Evolutionary conservation across 2,113 vertebrate species (phyloP).

Genomic region (Amia ocellicauda): DNA sequence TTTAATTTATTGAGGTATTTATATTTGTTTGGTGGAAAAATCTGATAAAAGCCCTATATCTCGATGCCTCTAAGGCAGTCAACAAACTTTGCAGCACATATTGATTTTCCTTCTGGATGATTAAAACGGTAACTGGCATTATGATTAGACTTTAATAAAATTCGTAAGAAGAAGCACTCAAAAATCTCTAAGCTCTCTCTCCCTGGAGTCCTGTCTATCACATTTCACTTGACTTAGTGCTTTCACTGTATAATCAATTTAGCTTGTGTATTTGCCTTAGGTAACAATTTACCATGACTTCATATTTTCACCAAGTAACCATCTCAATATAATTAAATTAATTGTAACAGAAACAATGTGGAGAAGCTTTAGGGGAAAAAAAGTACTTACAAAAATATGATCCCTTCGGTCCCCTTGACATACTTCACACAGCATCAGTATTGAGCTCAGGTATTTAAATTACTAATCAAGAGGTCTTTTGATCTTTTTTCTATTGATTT

Average conservation of each 20-base stretch:
- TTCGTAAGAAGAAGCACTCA: slow-evolving; percentile 17
- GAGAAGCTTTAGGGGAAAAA: neutral
- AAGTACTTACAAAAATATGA: too few relatives aligned
- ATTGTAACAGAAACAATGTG: slow-evolving; percentile 8
- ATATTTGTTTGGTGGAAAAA: neutral
- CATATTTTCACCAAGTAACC: slow-evolving; percentile 23
- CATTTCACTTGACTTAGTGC: slow-evolving; percentile 22
- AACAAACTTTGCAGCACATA: neutral
- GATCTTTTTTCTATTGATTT: slow-evolving; percentile 33
- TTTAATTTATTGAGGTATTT: too few relatives aligned
- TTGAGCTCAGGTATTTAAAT: slow-evolving; percentile 8
- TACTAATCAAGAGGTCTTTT: slow-evolving; percentile 15
- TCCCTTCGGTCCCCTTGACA: neutral
- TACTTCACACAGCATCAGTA: slow-evolving; percentile 8
- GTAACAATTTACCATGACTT: slow-evolving; percentile 36
- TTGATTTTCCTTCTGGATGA: slow-evolving; percentile 32
- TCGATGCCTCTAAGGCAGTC: neutral
- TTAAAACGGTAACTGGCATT: slow-evolving; percentile 26
- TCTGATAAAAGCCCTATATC: neutral
- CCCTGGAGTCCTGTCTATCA: slow-evolving; percentile 20
- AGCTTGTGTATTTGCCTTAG: slow-evolving; percentile 31
- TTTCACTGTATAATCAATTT: slow-evolving; percentile 45
- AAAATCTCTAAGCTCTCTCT: slow-evolving; percentile 21
- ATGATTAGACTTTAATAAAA: slow-evolving; percentile 26
- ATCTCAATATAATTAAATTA: slow-evolving; percentile 16